Percentiles rank a stretch among this genome's conserved stretches.
Conservation (phyloP, 2,888 invertebrate genomes). For the Dolichopus griseipennis region DNA sequence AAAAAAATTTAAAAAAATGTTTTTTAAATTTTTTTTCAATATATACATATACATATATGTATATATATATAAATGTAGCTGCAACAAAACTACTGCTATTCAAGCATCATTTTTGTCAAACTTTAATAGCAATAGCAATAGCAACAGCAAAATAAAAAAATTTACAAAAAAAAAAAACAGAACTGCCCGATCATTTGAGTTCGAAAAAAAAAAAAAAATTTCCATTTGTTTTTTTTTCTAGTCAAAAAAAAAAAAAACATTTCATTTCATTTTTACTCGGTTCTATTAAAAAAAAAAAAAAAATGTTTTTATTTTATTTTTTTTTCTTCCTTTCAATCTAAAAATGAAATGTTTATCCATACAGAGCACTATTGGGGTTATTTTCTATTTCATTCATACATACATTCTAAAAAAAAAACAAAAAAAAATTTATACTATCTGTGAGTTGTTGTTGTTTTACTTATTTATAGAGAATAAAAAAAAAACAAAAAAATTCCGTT, state of each 20-base stretch:
- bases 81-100: not conserved
- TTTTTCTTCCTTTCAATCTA: not conserved
- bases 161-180: too few species aligned
- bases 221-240: too few species aligned
- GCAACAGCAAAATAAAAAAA: too few species aligned
- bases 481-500: too few species aligned
- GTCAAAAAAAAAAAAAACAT: not conserved
- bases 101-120: conserved; percentile 1
- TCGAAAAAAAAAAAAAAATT: not conserved
- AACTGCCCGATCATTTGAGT: not conserved
- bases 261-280: not conserved
- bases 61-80: not conserved
- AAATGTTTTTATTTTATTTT: not conserved
- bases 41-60: not conserved
- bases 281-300: not conserved
- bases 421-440: too few species aligned
- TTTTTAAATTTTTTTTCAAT: too few species aligned
- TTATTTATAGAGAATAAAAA: too few species aligned
- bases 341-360: not conserved
- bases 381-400: not conserved
- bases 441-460: too few species aligned
- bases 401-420: too few species aligned
- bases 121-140: not conserved
- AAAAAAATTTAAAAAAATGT: not conserved
- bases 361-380: not conserved